Evolutionary conservation across 2,888 invertebrate genomes (phyloP), one percentile per base, ranked within the genome.

Genomic region (Ectemnius continuus): DNA sequence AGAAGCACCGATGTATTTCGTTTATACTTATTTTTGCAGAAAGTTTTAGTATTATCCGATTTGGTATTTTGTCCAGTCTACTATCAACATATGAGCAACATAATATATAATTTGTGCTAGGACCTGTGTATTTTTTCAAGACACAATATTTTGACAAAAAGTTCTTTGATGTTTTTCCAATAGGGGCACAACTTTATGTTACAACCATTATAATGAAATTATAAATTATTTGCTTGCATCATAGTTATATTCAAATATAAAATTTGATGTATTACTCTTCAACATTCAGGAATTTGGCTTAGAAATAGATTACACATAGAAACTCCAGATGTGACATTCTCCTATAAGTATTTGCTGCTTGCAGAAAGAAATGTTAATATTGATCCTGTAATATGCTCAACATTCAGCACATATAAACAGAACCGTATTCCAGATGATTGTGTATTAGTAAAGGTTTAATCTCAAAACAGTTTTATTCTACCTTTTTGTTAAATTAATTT

Each of bases 341-440:
- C 83, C 48, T 87, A 90, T 60, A 89, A 88, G 79, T 91, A 91
- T 75, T 70, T 90, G 36, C 69, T 91, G 47, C 64, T 89, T 28
- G 87, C 83, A 20, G 89, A 90, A 64, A 85, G 83, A 67, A 84
- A 84, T 45, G 73, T 82, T 63, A 73, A 81, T 4, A 68, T 74
- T 4, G 68, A 81, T 23, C 89, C 90, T 20, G 79, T 88, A 46
- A 76, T 89, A 58, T 91, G 91, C 79, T 86, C 90, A 5, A 86
- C 88, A 58, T 89, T 88, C 70, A 76, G 78, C 28, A 80, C 79
- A 47, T 90, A 90, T 70, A 89, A 88, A 71, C 84, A 85, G 59
- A 89, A 89, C 82, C 67, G 78, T 67, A 86, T 91, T 70, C 70
- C 84, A 61, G 91, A 91, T 72, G 81, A 89, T 46, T 91, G 91